Conservation (phyloP, 2,797 vertebrate species). For the Protonibea diacanthus region DNA sequence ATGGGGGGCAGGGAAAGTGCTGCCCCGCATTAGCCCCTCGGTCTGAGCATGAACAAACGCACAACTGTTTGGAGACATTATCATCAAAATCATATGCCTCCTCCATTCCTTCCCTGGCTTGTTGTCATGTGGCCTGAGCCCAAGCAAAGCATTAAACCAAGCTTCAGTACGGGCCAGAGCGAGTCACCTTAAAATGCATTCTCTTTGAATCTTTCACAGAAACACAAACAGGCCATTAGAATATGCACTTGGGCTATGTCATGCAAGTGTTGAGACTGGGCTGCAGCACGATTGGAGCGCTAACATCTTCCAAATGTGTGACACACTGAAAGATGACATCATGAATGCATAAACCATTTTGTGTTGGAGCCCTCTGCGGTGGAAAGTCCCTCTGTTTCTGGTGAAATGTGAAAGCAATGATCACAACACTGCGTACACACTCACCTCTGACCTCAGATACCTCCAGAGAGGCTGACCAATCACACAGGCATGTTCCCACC, state of each 20-base stretch:
- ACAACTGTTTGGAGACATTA: constrained; percentile 77
- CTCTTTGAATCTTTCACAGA: constrained; percentile 15
- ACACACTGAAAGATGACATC: constrained; percentile 76
- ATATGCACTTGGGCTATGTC: constrained; percentile 43
- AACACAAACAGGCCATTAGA: constrained; percentile 26
- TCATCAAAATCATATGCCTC: constrained; percentile 68
- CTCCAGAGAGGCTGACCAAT: constrained; percentile 67
- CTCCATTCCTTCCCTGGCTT: constrained; percentile 50
- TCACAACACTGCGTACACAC: constrained; percentile 48
- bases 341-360: constrained; percentile 71
- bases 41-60: constrained; percentile 70
- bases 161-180: not conserved
- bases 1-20: constrained; percentile 71
- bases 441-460: constrained; percentile 59
- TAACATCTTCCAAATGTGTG: constrained; percentile 82
- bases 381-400: constrained; percentile 81
- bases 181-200: constrained; percentile 9
- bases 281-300: constrained; percentile 36
- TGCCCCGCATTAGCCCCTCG: constrained; percentile 65
- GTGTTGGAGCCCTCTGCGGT: constrained; percentile 47
- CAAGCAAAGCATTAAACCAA: constrained; percentile 40
- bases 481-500: constrained; percentile 70
- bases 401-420: constrained; percentile 55
- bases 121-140: constrained; percentile 55
- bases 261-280: constrained; percentile 58